Base-by-base conservation (phyloP, 2,888 invertebrate species). In the Patella caerulea region DNA sequence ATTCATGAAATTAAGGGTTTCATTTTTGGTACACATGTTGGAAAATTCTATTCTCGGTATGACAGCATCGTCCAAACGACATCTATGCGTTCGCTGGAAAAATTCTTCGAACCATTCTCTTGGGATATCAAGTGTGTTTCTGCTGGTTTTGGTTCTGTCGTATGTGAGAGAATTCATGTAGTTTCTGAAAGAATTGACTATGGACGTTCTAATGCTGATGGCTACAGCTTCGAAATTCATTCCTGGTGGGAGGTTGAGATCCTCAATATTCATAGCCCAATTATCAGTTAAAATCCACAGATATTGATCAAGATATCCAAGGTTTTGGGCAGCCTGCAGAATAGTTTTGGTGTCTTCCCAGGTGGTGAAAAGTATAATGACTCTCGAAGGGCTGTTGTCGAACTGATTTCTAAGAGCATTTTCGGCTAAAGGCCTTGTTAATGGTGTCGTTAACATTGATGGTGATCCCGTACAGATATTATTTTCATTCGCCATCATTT, bases 71-170 rank as follows among this genome's bases (percentile, higher is more conserved):
- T 71, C 17, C n/a, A 88, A 76, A 1, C 77, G 78, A 74, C 89
- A 89, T 59, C 83, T 69, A 75, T 85, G 85, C 12, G 88, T 83
- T 5, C 84, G 83, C 81, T 92, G 91, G 85, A 90, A 92, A 77
- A 90, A 92, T 77, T 92, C 92, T 17, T 91, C 91, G 78, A 91
- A 92, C 92, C 92, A 92, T 12, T 86, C 86, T 69, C 86, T 83
- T 3, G 92, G 92, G 72, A 92, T 89, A 2, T 83, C 83, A 2
- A 81, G 82, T 54, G 85, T 86, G 71, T 84, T 83, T 17, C 81
- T 80, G 19, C 86, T 79, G 0, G 84, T 85, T 76, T 89, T 79
- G 19, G 83, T 82, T 11, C 84, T 82, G 34, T 59, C 73, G 65
- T 83, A 82, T 1, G 55, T 79, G 53, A 79, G 65, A 11, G 19